phyloP scores from a whole-genome alignment of 2,113 vertebrate species.

The Astatotilapia flaviijosephi region DNA sequence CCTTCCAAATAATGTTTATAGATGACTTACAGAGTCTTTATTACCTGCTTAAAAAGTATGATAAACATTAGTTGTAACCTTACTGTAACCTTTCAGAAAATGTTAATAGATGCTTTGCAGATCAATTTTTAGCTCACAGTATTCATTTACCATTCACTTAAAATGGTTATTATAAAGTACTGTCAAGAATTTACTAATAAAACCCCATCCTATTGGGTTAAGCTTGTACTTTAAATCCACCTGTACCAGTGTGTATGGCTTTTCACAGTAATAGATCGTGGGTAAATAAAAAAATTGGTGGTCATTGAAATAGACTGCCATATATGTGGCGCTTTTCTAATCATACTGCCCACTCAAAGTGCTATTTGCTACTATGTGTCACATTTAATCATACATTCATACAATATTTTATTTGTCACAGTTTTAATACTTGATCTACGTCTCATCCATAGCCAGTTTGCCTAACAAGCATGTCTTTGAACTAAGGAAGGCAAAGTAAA shows the following conservation, averaged over 20 bases:
- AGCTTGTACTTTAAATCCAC: not conserved
- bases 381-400: not conserved
- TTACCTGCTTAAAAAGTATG: not conserved
- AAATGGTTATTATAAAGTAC: not conserved
- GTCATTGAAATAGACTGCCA: not conserved
- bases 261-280: accelerated
- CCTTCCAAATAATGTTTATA: not conserved
- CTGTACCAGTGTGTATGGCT: not conserved
- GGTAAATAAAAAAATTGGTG: not conserved
- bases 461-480: not conserved
- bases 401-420: not conserved
- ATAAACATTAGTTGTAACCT: not conserved
- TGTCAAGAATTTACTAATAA: not conserved
- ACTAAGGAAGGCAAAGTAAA: not conserved
- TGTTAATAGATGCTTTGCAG: not conserved
- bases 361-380: not conserved
- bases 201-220: accelerated
- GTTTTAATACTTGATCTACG: not conserved
- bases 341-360: not conserved
- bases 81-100: not conserved
- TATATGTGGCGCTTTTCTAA: not conserved
- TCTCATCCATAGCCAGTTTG: not conserved
- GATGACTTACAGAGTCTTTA: not conserved
- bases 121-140: accelerated
- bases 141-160: not conserved